A percentile compares a stretch with the other conserved stretches of the same genome.
Conservation (phyloP, 2,888 invertebrate genomes). For the Corythucha ciliata region DNA sequence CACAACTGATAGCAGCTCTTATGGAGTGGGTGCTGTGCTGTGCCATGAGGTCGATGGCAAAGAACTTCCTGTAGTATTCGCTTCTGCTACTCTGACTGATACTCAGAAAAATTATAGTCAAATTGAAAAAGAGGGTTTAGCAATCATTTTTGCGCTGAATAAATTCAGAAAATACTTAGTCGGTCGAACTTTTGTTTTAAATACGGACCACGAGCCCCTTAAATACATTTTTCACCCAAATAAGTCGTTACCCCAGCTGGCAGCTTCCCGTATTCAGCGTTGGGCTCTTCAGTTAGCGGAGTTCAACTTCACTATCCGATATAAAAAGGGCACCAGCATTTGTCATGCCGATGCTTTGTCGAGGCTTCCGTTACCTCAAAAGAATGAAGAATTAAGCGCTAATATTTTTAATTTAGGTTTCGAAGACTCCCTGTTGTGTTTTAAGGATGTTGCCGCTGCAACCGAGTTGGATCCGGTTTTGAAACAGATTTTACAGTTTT, state of each 20-base stretch:
- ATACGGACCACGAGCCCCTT: background rate
- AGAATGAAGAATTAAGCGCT: no score
- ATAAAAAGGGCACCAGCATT: slow-evolving; percentile 1
- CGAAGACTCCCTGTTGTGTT: no score
- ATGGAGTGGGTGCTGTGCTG: slow-evolving; percentile 34
- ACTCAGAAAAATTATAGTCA: slow-evolving; percentile 2
- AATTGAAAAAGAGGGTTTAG: background rate
- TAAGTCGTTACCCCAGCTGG: background rate
- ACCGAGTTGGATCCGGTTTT: no score
- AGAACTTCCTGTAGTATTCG: slow-evolving; percentile 5
- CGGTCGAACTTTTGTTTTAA: background rate
- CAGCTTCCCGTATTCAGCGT: background rate
- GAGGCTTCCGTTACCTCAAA: background rate
- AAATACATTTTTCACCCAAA: slow-evolving; percentile 4
- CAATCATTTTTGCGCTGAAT: slow-evolving; percentile 9
- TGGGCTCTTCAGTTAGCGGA: background rate
- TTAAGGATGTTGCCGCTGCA: no score
- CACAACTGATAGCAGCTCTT: slow-evolving; percentile 35
- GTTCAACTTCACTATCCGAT: background rate
- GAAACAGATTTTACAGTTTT: no score
- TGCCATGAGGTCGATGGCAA: slow-evolving; percentile 23
- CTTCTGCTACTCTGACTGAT: background rate
- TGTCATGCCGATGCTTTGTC: background rate
- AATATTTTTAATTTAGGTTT: no score
- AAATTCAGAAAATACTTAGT: slow-evolving; percentile 8